Conservation (phyloP, 2,113 vertebrate genomes). For the Tapirus terrestris region DNA sequence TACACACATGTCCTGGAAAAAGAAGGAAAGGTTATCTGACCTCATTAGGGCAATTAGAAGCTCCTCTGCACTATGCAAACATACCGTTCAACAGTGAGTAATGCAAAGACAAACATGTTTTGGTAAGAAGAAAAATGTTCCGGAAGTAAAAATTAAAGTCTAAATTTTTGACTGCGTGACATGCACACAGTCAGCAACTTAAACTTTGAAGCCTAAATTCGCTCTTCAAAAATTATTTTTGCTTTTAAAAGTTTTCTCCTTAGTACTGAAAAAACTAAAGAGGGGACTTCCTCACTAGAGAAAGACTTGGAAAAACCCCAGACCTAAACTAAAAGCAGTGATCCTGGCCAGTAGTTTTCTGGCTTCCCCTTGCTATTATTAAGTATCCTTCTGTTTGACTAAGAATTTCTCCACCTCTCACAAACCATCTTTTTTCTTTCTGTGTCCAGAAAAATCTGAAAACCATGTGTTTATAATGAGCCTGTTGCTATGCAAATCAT, state of each 20-base stretch:
- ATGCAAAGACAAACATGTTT: slow-evolving; percentile 21
- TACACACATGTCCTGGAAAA: slow-evolving; percentile 42
- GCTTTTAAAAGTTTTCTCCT: slow-evolving; percentile 53
- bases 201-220: slow-evolving; percentile 38
- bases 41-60: slow-evolving; percentile 54
- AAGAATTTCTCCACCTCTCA: slow-evolving; percentile 62
- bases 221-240: slow-evolving; percentile 6
- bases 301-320: slow-evolving; percentile 51
- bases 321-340: background rate
- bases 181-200: background rate
- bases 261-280: background rate
- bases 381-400: slow-evolving; percentile 62
- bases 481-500: slow-evolving; percentile 52
- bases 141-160: background rate
- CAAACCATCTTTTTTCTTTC: slow-evolving; percentile 33
- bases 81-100: background rate
- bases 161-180: too few relatives aligned
- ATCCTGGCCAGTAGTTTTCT: background rate
- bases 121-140: background rate
- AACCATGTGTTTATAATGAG: slow-evolving; percentile 57
- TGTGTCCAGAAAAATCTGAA: slow-evolving; percentile 59
- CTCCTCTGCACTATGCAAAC: background rate
- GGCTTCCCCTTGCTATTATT: slow-evolving; percentile 39
- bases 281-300: background rate
- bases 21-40: background rate